Evolutionary conservation across 1,140 invertebrate genomes (phyloP).

Genomic region (Palaemon carinicauda): DNA sequence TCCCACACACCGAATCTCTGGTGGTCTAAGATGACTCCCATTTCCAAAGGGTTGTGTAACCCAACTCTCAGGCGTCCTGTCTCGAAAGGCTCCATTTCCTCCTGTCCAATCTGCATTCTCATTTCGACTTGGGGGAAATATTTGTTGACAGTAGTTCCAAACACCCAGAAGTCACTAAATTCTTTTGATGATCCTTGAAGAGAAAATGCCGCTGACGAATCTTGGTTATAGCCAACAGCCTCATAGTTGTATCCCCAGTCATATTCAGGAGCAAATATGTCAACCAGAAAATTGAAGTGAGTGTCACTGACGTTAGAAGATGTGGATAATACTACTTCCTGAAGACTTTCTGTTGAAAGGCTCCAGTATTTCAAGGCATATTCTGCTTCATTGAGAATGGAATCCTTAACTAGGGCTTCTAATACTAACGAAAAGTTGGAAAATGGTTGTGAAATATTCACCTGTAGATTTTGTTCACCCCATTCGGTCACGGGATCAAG

Average conservation of each 20-base stretch:
- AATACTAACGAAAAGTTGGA: slow-evolving; percentile 5
- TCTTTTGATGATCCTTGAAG: neutral
- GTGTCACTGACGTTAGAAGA: neutral
- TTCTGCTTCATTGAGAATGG: neutral
- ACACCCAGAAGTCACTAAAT: slow-evolving; percentile 7
- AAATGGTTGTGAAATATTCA: slow-evolving; percentile 23
- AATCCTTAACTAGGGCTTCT: neutral
- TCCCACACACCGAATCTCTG: slow-evolving; percentile 21
- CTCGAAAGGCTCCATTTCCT: neutral
- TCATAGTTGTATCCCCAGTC: slow-evolving; percentile 31
- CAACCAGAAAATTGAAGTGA: neutral
- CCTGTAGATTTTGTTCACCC: neutral
- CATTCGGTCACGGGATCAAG: neutral
- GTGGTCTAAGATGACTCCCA: slow-evolving; percentile 24
- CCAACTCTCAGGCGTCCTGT: slow-evolving; percentile 24
- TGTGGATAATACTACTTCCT: slow-evolving; percentile 11
- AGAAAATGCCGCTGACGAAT: neutral
- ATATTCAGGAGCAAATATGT: neutral
- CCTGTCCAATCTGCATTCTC: neutral
- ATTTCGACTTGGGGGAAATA: slow-evolving; percentile 14
- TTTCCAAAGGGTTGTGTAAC: slow-evolving; percentile 36
- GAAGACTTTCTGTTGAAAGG: neutral
- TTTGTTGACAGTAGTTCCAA: slow-evolving; percentile 18
- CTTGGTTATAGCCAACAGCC: neutral
- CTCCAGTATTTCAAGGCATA: slow-evolving; percentile 28